Evolutionary conservation across 2,888 invertebrate species (phyloP).

Genomic region (Tanypteryx hageni): DNA sequence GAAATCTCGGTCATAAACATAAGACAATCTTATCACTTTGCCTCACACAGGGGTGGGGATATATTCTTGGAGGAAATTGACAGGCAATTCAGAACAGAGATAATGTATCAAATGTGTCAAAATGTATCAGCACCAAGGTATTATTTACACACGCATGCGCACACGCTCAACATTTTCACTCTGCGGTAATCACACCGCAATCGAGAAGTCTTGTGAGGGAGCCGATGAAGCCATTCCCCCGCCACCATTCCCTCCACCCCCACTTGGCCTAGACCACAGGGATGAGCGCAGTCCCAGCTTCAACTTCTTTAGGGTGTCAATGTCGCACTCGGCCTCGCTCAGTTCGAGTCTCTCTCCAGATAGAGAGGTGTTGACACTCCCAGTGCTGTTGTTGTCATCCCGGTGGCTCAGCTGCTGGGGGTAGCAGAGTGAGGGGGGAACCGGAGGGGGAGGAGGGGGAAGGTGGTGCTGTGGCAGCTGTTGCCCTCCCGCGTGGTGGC

Average conservation of each 20-base stretch:
- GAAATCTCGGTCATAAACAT: slow-evolving; percentile 44
- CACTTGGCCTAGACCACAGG: slow-evolving; percentile 82
- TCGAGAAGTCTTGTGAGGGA: slow-evolving; percentile 85
- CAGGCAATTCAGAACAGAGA: slow-evolving; percentile 42
- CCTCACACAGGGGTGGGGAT: slow-evolving; percentile 28
- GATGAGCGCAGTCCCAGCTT: slow-evolving; percentile 84
- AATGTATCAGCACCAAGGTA: slow-evolving; percentile 51
- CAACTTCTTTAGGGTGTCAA: slow-evolving; percentile 84
- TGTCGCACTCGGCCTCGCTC: slow-evolving; percentile 85
- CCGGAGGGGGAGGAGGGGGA: slow-evolving; percentile 69
- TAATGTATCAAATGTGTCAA: not conserved
- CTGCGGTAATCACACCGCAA: slow-evolving; percentile 80
- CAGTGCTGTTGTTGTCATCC: slow-evolving; percentile 39
- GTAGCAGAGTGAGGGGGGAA: slow-evolving; percentile 72
- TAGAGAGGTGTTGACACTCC: slow-evolving; percentile 55
- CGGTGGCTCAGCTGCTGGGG: slow-evolving; percentile 69
- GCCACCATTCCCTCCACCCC: slow-evolving; percentile 70
- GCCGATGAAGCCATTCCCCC: slow-evolving; percentile 75
- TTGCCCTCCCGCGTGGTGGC: slow-evolving; percentile 57
- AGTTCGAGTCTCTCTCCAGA: slow-evolving; percentile 79
- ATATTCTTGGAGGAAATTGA: slow-evolving; percentile 39
- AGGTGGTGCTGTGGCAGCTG: slow-evolving; percentile 65
- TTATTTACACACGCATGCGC: slow-evolving; percentile 43
- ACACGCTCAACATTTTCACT: not conserved
- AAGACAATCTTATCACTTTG: slow-evolving; percentile 49